Evolutionary conservation across 2,113 vertebrate species (phyloP), one percentile per base, ranked within the genome.

Genomic region (Acanthisitta chloris): DNA sequence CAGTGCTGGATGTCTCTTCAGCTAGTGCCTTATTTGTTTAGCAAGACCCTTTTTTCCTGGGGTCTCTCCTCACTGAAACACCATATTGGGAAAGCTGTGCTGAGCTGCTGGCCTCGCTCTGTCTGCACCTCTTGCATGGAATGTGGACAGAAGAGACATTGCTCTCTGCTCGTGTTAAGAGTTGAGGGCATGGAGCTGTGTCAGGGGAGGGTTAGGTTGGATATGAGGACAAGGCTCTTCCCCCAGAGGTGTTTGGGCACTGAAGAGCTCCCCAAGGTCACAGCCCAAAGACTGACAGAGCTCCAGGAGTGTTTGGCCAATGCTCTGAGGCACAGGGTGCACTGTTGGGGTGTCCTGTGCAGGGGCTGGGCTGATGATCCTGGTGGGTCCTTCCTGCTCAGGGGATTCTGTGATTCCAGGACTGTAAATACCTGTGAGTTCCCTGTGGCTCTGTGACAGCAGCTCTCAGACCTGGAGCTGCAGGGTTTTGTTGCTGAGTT

Each of bases 401-500:
- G 29, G 31, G 31, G 15, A 8, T 33, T 65, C 29, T 33, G 31
- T 43, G 21, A 23, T 43, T 65, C 40, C 33, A 5, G 31, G 29
- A 33, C 7, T 33, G 51, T n/a, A 12, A 48, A 14, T 43, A 29
- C 0, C 1, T 31, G 31, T 23, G 46, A 8, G n/a, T 23, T 55
- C 65, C 77, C 28, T 5, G 4, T 29, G 25, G 64, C 48, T 0
- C 49, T 51, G 43, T 24, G 54, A 14, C 17, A 40, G 57, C 31
- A 38, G 77, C 40, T 4, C 31, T 61, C 31, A 12, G 23, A 78
- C 77, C 65, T 31, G 31, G 34, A 66, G 52, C 0, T n/a, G 2
- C 42, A 34, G 45, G 0, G 1, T 58, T 26, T 40, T 0, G 0
- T 36, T 83, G 82, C 42, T 26, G 65, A 15, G 24, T 25, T 6